Evolutionary conservation across 2,797 vertebrate genomes (phyloP), one percentile per base, ranked within the genome.

Genomic region (Calcarius lapponicus): DNA sequence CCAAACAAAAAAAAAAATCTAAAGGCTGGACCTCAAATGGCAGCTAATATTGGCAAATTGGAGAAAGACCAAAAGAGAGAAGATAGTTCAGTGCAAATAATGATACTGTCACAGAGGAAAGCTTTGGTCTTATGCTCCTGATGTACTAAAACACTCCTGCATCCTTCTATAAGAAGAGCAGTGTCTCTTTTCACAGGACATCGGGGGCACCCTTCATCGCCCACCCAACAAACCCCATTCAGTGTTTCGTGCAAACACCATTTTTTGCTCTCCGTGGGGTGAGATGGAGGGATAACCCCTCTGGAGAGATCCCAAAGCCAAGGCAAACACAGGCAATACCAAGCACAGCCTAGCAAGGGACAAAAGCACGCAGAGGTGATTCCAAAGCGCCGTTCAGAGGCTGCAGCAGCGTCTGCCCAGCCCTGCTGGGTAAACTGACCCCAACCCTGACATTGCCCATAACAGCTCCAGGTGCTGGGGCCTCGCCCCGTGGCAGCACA

Each of bases 401-500:
- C 90, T 62, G 90, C 64, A 43, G 75, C 93, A 38, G 54, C 7
- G 0, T 45, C 82, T 72, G 93, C 91, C 85, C 85, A 74, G 69
- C 89, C 91, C 91, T 9, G 3, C 72, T 93, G 90, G 86, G 80
- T 82, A 88, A 94, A 84, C 80, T 67, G 80, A 84, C 94, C 91
- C 94, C 83, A 72, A 5, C 57, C 80, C 92, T 73, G 62, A 47
- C 43, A 32, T 0, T 25, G 86, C 86, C 83, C 28, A 1, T 12
- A 48, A 25, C 17, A 50, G 4, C 54, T 11, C 5, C 51, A 8
- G 88, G 54, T 56, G 66, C 80, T 14, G 71, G 10, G 42, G 71
- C 91, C 88, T 90, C 94, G 13, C 76, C 80, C 85, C 32, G 1
- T 0, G 26, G 75, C 84, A 31, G 47, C 73, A 5, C 54, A 4